Base-by-base conservation (phyloP, 2,113 vertebrate species). In the Polypterus senegalus region DNA sequence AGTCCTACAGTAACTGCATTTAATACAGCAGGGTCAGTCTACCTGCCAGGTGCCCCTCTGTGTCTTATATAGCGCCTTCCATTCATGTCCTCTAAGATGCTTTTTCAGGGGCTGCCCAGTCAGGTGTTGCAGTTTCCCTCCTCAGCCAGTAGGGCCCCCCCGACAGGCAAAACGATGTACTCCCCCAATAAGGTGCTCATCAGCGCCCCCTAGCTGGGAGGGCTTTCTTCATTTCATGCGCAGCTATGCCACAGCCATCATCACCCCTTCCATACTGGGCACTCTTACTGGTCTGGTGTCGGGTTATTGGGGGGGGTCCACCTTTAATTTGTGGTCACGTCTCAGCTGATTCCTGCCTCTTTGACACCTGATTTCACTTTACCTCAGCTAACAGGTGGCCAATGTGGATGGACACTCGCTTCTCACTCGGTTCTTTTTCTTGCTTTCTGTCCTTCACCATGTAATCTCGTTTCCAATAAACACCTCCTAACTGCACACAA, bases 381-480 rank as follows among this genome's bases (percentile, higher is more conserved):
- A 95, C 92, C 92, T 94, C 92, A 94, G 87, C 88, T 75, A 84
- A 91, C 81, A 86, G 86, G 93, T 93, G 93, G 89, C 89, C 92
- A 92, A 92, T 89, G 83, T 91, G 77, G 83, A 80, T 79, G 86
- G 81, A 89, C 88, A 86, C 85, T 69, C 94, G 94, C 89, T 95
- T 98, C 96, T 96, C 92, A 94, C 92, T 67, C 73, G 6, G 6
- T 51, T 51, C 9, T 86, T 88, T 83, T 83, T 89, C 82, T 92
- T 94, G 80, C 91, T 94, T 96, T 93, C 88, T 85, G 89, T 94
- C 92, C 90, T 82, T 83, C 86, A 78, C 88, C 89, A 90, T 95
- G 92, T 97, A 94, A 89, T 93, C 92, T 85, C 91, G 88, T 94
- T 93, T 86, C 80, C 83, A 97, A 96, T 97, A 97, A 97, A 97